A percentile compares a stretch with the other conserved stretches of the same genome.
These are phyloP conservation scores for Betta splendens DNA, from an alignment of 2,797 vertebrate species.

Conservation along the genomic window DNA sequence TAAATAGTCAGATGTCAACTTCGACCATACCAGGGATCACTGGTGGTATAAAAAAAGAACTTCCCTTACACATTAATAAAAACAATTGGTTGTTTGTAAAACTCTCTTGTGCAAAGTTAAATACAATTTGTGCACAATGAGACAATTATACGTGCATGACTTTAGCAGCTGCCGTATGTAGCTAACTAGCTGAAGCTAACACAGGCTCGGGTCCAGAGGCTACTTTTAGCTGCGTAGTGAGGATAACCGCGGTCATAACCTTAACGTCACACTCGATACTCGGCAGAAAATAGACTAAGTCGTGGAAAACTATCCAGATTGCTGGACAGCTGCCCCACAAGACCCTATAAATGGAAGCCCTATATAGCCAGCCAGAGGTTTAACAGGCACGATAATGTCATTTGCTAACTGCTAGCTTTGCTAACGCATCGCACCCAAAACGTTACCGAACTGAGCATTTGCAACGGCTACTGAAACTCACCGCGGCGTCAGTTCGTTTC, in stretches of 20 bases:
- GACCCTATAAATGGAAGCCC: conserved; percentile 67
- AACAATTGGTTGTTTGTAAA: conserved; percentile 22
- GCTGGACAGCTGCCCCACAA: conserved; percentile 48
- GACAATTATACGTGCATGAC: not conserved
- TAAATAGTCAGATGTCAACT: not conserved
- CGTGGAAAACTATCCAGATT: conserved; percentile 34
- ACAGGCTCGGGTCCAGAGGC: conserved; percentile 12
- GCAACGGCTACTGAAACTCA: conserved; percentile 69
- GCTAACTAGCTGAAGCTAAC: conserved; percentile 48
- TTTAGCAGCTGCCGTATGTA: conserved; percentile 13
- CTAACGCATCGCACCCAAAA: conserved; percentile 37
- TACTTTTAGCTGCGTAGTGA: conserved; percentile 62
- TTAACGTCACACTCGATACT: conserved; percentile 32
- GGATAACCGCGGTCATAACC: conserved; percentile 53
- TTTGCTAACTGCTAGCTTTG: conserved; percentile 35
- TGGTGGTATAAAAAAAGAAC: not conserved
- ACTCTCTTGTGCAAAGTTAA: conserved; percentile 18
- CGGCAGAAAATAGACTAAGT: conserved; percentile 35
- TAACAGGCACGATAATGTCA: conserved; percentile 49
- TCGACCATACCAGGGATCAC: not conserved
- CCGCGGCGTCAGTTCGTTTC: conserved; percentile 71
- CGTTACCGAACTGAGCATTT: conserved; percentile 53
- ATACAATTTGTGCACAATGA: not conserved
- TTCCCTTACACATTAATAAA: no score
- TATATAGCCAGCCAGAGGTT: conserved; percentile 29